phyloP scores from a whole-genome alignment of 2,888 invertebrate genomes.

The Trissoscelio sp. region DNA sequence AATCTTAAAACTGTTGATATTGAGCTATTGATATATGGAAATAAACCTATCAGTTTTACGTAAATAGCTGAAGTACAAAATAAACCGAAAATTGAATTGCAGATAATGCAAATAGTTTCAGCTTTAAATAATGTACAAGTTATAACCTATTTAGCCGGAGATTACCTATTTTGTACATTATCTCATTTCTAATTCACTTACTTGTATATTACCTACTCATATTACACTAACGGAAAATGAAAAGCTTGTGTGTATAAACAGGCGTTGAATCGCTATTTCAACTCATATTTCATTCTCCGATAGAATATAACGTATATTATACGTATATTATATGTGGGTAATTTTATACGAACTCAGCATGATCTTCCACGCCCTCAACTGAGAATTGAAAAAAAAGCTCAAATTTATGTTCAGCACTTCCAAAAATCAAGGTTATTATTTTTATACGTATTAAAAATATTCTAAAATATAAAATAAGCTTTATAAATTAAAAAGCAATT shows the following conservation, averaged over 20 bases:
- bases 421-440: no score
- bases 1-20: no score
- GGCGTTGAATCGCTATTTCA: neutral
- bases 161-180: slow-evolving; percentile 19
- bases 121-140: slow-evolving; percentile 15
- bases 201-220: slow-evolving; percentile 2
- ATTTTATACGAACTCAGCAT: no score
- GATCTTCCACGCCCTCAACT: no score
- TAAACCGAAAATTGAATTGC: slow-evolving; percentile 5
- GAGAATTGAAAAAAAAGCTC: no score
- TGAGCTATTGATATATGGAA: no score
- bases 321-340: no score
- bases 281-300: neutral
- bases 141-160: slow-evolving; percentile 16
- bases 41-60: neutral
- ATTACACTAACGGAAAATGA: slow-evolving; percentile 10
- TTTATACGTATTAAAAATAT: no score
- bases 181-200: slow-evolving; percentile 23
- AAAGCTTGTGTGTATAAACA: slow-evolving; percentile 7
- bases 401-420: no score
- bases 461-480: no score
- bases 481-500: no score
- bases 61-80: neutral
- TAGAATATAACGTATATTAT: no score
- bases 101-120: slow-evolving; percentile 4